Conservation (phyloP, 2,113 vertebrate species). For the Aix galericulata region DNA sequence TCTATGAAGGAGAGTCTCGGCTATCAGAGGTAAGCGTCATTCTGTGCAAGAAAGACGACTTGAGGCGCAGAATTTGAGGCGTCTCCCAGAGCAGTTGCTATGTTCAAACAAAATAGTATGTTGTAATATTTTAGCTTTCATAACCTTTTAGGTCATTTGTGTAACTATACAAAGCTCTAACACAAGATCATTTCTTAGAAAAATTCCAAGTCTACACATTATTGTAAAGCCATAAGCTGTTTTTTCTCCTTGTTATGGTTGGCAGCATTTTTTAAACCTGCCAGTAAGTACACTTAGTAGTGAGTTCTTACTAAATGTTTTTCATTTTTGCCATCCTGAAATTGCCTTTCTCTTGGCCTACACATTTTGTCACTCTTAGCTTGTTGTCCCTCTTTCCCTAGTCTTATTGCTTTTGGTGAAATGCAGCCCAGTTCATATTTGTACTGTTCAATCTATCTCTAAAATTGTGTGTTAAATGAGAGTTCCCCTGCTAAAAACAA, state of each 20-base stretch:
- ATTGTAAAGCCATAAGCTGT: neutral
- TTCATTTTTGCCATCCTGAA: neutral
- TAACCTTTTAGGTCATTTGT: neutral
- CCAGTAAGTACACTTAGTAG: neutral
- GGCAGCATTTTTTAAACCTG: neutral
- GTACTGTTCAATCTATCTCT: neutral
- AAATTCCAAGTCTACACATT: neutral
- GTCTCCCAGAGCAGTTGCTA: neutral
- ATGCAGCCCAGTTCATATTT: neutral
- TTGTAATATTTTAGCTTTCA: neutral
- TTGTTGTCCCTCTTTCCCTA: neutral
- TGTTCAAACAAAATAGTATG: neutral
- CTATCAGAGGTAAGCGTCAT: no score
- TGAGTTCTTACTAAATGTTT: neutral
- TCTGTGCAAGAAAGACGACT: no score
- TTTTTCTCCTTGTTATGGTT: neutral
- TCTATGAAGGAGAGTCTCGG: no score
- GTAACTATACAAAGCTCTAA: neutral
- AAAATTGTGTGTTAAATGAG: neutral
- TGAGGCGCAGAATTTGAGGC: no score
- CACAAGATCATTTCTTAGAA: neutral
- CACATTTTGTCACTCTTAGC: neutral
- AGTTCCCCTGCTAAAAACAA: neutral
- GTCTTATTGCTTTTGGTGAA: neutral
- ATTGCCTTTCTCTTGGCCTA: neutral